Evolutionary conservation across 2,797 vertebrate genomes (phyloP), one percentile per base, ranked within the genome.

Genomic region (Merluccius polli): DNA sequence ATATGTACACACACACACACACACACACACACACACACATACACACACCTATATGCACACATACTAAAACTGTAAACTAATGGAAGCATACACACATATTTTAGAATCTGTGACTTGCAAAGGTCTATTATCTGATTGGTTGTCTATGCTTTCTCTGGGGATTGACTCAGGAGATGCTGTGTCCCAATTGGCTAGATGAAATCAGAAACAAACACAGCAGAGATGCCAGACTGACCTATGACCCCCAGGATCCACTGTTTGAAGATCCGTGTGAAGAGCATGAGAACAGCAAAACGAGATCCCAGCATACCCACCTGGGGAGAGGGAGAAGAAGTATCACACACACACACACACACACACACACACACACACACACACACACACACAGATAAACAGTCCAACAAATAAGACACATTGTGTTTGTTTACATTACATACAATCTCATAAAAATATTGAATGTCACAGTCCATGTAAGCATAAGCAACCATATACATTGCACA

Each of bases 241-340:
- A 95, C 92, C 29, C 92, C 94, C 0, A 95, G 90, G 31, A 95
- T 87, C 95, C 96, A 96, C 70, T 93, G 90, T 48, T 89, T 92
- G 85, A 96, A 95, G 59, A 92, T 87, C 4, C 89, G 93, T 75
- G 93, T 93, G 85, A 97, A 97, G 71, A 96, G 92, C 80, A 93
- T 93, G 75, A 97, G 90, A 36, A 94, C 91, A 72, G 94, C 90
- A 48, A 95, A 88, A 2, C 95, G 91, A 29, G 95, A 93, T 0
- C 93, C 94, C 83, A 97, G 74, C 95, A 97, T 96, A 68, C 94
- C 71, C 18, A 93, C 82, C 92, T 93, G 84, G 67, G 21, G 18
- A 78, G 15, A 83, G 41, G 41, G 13, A 44, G 48, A 52, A n/a
- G 16, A 52, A 52, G 16, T 8, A 52, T 52, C 78, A 79, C 33